A percentile compares a stretch with the other conserved stretches of the same genome.
These are phyloP conservation scores for Hippasteria phrygiana DNA, from an alignment of 53 echinoderm and acorn worm genomes.

Conservation along the genomic window DNA sequence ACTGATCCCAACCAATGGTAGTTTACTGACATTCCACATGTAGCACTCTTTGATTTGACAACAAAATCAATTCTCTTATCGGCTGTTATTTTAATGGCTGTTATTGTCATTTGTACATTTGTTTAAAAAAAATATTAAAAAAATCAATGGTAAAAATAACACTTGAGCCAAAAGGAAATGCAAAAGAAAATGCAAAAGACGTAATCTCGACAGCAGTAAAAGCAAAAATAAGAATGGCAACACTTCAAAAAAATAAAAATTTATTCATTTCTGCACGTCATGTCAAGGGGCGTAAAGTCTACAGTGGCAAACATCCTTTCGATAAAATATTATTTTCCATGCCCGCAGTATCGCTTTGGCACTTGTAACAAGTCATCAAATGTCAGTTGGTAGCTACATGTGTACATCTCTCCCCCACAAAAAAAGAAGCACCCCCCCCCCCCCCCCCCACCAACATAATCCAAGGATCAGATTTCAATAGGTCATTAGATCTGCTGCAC, in stretches of 20 bases:
- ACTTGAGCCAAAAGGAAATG: no score
- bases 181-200: neutral
- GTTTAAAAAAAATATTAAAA: no score
- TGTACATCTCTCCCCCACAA: no score
- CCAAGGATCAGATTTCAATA: constrained; percentile 33
- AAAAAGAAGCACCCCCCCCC: neutral
- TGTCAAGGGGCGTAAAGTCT: constrained; percentile 19
- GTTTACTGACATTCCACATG: no score
- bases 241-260: neutral
- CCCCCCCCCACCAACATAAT: no score
- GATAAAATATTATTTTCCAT: constrained; percentile 9
- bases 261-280: constrained; percentile 12
- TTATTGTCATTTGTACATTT: no score
- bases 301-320: neutral
- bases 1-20: no score
- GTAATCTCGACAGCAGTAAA: neutral
- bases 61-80: no score
- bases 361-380: constrained; percentile 28
- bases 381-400: constrained; percentile 25
- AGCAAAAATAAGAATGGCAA: neutral
- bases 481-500: constrained; percentile 41
- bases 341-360: constrained; percentile 2
- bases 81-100: no score
- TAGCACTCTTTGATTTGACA: no score
- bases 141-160: no score